These are phyloP conservation scores for Catostylus mosaicus DNA, from an alignment of 30 jellyfish, hydroid and myxozoan genomes.

Conservation along the genomic window DNA sequence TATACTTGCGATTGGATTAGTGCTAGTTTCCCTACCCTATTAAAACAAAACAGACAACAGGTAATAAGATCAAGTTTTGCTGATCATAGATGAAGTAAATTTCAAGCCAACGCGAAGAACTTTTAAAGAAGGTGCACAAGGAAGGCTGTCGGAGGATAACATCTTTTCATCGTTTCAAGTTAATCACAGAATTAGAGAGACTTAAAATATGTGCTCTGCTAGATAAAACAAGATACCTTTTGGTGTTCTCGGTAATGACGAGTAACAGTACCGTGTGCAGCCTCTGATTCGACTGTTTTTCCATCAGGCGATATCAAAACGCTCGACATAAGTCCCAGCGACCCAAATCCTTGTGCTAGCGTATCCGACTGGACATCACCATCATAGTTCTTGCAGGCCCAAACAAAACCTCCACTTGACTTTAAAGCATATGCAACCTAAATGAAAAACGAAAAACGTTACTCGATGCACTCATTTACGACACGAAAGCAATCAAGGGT, in stretches of 20 bases:
- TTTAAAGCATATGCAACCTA: slow-evolving; percentile 94
- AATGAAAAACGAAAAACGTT: background rate
- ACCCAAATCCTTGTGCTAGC: slow-evolving; percentile 99
- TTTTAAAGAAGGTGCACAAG: no score
- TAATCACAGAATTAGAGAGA: no score
- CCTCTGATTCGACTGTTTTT: slow-evolving; percentile 96
- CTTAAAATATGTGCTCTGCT: no score
- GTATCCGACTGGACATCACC: slow-evolving; percentile 99
- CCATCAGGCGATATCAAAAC: slow-evolving; percentile 98
- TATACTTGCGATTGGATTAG: slow-evolving; percentile 97
- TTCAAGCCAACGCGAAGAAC: no score
- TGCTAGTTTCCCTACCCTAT: slow-evolving; percentile 97
- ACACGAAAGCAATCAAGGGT: no score
- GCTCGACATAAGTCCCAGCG: slow-evolving; percentile 98
- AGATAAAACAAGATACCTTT: slow-evolving; percentile 62
- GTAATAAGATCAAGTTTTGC: no score
- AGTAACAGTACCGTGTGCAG: slow-evolving; percentile 99
- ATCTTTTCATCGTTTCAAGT: no score
- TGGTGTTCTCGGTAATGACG: slow-evolving; percentile 98
- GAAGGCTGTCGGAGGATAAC: no score
- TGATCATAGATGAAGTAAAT: no score
- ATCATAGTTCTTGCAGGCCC: slow-evolving; percentile 99
- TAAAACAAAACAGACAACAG: no score
- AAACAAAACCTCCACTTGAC: slow-evolving; percentile 96
- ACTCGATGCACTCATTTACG: no score